Base-by-base conservation (phyloP, 2,797 vertebrate genomes). In the Columba guinea region DNA sequence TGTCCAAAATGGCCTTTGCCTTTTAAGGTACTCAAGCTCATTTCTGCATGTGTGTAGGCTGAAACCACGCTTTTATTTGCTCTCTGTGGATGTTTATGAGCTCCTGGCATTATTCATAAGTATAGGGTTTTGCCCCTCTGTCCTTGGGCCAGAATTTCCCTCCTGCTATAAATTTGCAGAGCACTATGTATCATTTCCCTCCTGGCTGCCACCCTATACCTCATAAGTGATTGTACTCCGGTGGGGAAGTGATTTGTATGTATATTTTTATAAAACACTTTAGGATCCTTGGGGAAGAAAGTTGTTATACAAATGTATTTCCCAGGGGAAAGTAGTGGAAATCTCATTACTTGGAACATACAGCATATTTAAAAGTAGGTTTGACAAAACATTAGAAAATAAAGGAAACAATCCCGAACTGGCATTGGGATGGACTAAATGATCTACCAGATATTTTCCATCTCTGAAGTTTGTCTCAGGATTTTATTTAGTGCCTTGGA, bases 241-340 rank as follows among this genome's bases (percentile, higher is more conserved):
- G 93, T 96, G 96, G 95, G 95, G 81, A 97, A 90, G 84, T 87
- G 94, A 97, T 95, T 96, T 96, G 90, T 97, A 94, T 97, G 96
- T 94, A 95, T 97, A 96, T 95, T 97, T 96, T 96, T 93, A 96
- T 96, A 96, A 97, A 97, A 96, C 95, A 96, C 95, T 95, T 95
- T 56, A 81, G 59, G 92, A 94, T 96, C 95, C 94, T 94, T 93
- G 94, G 96, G 93, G 96, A 93, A 96, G 95, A 94, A 96, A 94
- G 86, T 95, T 96, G 95, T 97, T 96, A 96, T 96, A 96, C 95
- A 96, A 97, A 97, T 96, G 93, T 97, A 96, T 97, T 97, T 97
- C 96, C 96, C 96, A 93, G 78, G 96, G 96, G 96, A 87, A 81
- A 83, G 88, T 21, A 78, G 90, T 96, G 95, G 95, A 97, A 96